These are phyloP conservation scores for Lethenteron reissneri DNA, from an alignment of 2,113 vertebrate species.

Conservation along the genomic window DNA sequence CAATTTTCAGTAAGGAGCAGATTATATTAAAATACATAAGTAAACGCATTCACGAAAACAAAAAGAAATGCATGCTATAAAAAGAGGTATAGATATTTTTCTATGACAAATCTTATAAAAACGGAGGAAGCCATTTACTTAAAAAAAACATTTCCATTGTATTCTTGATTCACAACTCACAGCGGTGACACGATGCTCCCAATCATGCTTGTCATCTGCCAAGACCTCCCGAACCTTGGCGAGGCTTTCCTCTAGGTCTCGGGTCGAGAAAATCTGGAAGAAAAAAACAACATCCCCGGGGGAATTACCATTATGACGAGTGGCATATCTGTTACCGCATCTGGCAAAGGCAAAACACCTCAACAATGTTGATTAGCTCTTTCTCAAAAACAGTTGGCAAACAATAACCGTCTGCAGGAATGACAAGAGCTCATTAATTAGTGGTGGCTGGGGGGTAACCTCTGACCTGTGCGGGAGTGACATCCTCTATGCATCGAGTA, in stretches of 20 bases:
- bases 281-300: background rate
- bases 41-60: background rate
- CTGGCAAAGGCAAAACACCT: background rate
- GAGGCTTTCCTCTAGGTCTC: constrained; percentile 87
- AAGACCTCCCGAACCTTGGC: constrained; percentile 95
- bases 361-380: background rate
- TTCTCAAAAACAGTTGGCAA: background rate
- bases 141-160: constrained; percentile 8
- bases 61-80: background rate
- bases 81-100: constrained; percentile 4
- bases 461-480: constrained; percentile 60
- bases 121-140: background rate
- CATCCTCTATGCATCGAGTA: constrained; percentile 70
- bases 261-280: constrained; percentile 62
- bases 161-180: constrained; percentile 21
- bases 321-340: background rate
- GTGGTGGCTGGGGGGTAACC: too few relatives aligned
- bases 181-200: constrained; percentile 74
- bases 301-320: background rate
- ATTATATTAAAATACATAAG: background rate
- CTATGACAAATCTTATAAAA: background rate
- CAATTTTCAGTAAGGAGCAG: background rate
- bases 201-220: constrained; percentile 94
- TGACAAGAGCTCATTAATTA: background rate
- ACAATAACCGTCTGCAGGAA: background rate